Base-by-base conservation (phyloP, 1,140 invertebrate species). In the Sitobion miscanthi region DNA sequence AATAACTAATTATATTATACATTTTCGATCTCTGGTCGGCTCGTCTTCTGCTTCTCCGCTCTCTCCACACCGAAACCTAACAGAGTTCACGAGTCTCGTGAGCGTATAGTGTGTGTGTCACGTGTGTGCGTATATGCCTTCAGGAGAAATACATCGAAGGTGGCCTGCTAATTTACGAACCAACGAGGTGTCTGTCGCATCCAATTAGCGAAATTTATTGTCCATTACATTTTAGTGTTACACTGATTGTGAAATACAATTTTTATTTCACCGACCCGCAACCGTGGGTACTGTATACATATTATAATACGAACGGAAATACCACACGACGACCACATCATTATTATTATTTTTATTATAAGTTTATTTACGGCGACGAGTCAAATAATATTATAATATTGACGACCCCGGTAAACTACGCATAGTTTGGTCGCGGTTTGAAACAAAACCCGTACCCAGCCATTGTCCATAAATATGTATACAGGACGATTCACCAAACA, bases 161-260 rank as follows among this genome's bases (percentile, higher is more conserved):
- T 83, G 91, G 91, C 42, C 91, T n/a, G 69, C 91, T 92, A 92
- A 83, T 92, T 77, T 47, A 77, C 57, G 4, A 23, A 35, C 42
- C 77, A 25, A 77, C 42, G 62, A 77, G 90, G 42, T 45, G 62
- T 90, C 57, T 52, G 91, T 83, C 69, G 30, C 77, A 52, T 92
- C 91, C 91, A 92, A 92, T 92, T 92, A 92, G 45, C 69, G 21
- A 52, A 92, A 92, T 92, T 92, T 92, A 92, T 92, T 49, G 47
- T 82, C 91, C 91, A 38, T 49, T 42, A 47, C 21, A 62, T 62
- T 45, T 54, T 91, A 91, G 57, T 42, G 57, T 91, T 45, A 62
- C 89, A 25, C 17, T 57, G 54, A 57, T 91, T 91, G 89, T 45
- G 38, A 91, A 91, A 91, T 57, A 62, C 21, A 69, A 42, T 91